phyloP scores from a whole-genome alignment of 2,888 invertebrate species.

The Megastigmus dorsalis region DNA sequence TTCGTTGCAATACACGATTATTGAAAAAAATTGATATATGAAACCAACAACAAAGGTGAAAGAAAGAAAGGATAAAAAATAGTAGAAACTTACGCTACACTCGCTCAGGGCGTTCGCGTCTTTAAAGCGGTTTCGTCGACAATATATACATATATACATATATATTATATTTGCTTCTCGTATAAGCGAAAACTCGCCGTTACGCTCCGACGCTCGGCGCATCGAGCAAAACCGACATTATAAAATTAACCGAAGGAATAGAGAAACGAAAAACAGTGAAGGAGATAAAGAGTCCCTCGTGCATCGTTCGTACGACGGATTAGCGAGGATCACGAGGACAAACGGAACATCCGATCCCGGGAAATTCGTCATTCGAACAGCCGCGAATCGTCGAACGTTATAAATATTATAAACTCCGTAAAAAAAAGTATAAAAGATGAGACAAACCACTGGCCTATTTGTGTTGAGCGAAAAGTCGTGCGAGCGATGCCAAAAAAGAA shows the following conservation, averaged over 20 bases:
- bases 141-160: slow-evolving; percentile 54
- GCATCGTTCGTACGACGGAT: slow-evolving; percentile 25
- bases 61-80: slow-evolving; percentile 38
- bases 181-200: slow-evolving; percentile 50
- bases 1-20: slow-evolving; percentile 58
- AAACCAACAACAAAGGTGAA: slow-evolving; percentile 21
- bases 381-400: slow-evolving; percentile 30
- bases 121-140: slow-evolving; percentile 51
- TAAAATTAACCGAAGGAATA: not conserved
- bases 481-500: slow-evolving; percentile 16
- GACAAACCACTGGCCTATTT: slow-evolving; percentile 5
- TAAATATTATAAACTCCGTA: slow-evolving; percentile 2
- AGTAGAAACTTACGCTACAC: slow-evolving; percentile 51
- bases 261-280: not conserved
- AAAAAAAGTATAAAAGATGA: no score
- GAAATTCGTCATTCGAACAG: slow-evolving; percentile 32
- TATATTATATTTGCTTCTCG: slow-evolving; percentile 53
- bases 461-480: slow-evolving; percentile 8
- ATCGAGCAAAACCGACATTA: not conserved
- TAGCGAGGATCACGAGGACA: not conserved
- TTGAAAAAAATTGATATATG: slow-evolving; percentile 28
- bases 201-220: slow-evolving; percentile 27
- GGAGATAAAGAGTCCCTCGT: not conserved
- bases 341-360: not conserved
- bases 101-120: slow-evolving; percentile 54